Percentiles rank a stretch among this genome's conserved stretches.
phyloP scores from a whole-genome alignment of 1,140 invertebrate species.

The Venustaconcha ellipsiformis region DNA sequence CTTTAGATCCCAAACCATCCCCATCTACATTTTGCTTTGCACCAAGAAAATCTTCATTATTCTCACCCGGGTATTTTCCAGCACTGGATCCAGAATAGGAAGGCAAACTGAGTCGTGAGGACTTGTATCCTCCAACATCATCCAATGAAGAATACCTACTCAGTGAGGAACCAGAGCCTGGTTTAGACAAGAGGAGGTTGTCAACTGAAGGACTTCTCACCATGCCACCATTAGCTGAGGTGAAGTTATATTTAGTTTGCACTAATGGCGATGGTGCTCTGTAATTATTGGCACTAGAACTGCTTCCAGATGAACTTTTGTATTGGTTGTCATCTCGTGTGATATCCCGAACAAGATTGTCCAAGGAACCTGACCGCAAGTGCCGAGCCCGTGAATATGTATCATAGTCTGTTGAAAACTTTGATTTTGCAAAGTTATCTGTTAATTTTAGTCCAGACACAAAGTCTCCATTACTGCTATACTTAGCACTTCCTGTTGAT shows the following conservation, averaged over 20 bases:
- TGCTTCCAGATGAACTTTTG: conserved; percentile 4
- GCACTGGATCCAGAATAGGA: neutral
- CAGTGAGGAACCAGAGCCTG: conserved; percentile 1
- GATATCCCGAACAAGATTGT: conserved; percentile 19
- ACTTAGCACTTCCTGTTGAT: conserved; percentile 1
- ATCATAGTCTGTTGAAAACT: conserved; percentile 21
- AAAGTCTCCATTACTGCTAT: neutral
- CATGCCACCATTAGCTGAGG: conserved; percentile 23
- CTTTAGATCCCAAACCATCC: too few species aligned
- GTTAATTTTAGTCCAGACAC: neutral
- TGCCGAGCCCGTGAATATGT: conserved; percentile 18
- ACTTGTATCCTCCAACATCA: conserved; percentile 11
- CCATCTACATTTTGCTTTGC: too few species aligned
- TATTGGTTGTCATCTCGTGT: conserved; percentile 6
- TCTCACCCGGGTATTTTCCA: too few species aligned
- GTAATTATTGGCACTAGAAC: conserved; percentile 15
- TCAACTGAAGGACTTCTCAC: conserved; percentile 26
- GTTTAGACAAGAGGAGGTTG: conserved; percentile 21
- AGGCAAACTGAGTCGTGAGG: conserved; percentile 19
- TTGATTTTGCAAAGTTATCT: neutral
- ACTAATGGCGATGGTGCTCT: conserved; percentile 14
- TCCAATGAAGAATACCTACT: conserved; percentile 22
- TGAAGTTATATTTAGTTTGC: conserved; percentile 15
- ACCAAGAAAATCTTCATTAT: too few species aligned
- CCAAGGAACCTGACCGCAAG: conserved; percentile 25